phyloP scores from a whole-genome alignment of 2,113 vertebrate species.

The Hippocampus guttulatus region DNA sequence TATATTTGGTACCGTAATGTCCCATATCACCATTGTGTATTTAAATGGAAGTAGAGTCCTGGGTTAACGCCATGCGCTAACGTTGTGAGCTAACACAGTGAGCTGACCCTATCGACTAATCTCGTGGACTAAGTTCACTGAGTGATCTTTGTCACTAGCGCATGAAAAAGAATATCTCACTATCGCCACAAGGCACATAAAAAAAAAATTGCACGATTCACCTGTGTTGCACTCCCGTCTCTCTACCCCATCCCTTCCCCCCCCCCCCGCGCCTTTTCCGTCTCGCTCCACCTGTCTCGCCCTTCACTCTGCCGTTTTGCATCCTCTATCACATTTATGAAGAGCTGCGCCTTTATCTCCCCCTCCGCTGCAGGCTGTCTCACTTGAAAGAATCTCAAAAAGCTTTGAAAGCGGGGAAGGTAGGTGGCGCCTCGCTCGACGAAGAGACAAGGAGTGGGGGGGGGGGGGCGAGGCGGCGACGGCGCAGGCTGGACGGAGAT shows the following conservation, averaged over 20 bases:
- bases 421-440: constrained; percentile 51
- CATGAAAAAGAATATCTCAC: constrained; percentile 59
- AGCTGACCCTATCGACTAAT: background rate
- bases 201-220: constrained; percentile 46
- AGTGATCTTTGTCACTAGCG: constrained; percentile 37
- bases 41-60: background rate
- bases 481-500: constrained; percentile 47
- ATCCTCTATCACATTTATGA: constrained; percentile 67
- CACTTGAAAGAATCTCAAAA: constrained; percentile 68
- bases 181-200: constrained; percentile 35
- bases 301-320: constrained; percentile 41
- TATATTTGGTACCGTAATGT: background rate
- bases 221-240: constrained; percentile 37
- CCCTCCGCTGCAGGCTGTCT: constrained; percentile 66
- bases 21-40: background rate
- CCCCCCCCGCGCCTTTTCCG: constrained; percentile 15
- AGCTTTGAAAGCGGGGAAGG: constrained; percentile 59
- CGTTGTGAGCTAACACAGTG: background rate
- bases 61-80: no score
- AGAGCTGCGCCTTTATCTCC: constrained; percentile 67
- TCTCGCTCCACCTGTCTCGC: constrained; percentile 11
- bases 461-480: constrained; percentile 13
- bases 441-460: constrained; percentile 29
- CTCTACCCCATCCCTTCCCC: constrained; percentile 15
- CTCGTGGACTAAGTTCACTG: constrained; percentile 32